Percentiles rank a stretch among this genome's conserved stretches.
These are phyloP conservation scores for Phaenicophaeus curvirostris DNA, from an alignment of 2,797 vertebrate genomes.

Conservation along the genomic window DNA sequence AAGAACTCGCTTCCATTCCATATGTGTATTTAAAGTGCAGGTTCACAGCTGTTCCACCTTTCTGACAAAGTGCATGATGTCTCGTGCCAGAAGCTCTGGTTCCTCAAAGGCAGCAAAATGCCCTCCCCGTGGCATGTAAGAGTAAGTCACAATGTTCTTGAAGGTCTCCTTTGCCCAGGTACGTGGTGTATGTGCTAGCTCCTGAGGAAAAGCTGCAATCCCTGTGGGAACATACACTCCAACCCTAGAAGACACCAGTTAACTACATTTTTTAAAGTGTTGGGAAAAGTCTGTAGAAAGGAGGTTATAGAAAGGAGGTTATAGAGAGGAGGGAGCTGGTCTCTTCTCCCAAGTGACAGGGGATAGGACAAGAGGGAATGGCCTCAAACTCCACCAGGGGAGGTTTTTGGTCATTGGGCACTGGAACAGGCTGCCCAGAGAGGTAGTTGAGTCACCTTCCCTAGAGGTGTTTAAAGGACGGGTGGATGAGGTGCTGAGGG, in stretches of 20 bases:
- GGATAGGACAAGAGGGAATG: too few species aligned
- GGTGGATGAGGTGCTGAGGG: too few species aligned
- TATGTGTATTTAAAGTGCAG: background rate
- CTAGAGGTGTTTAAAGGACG: too few species aligned
- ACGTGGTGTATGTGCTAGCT: conserved; percentile 79
- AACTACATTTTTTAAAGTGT: background rate
- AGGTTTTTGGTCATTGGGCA: too few species aligned
- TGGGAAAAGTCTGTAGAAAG: background rate
- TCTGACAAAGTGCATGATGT: conserved; percentile 83
- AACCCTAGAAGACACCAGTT: conserved; percentile 64
- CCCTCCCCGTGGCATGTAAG: conserved; percentile 84
- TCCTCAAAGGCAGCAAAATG: conserved; percentile 91
- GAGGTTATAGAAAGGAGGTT: too few species aligned
- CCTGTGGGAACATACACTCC: conserved; percentile 82
- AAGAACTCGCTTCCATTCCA: background rate
- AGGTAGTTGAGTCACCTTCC: too few species aligned
- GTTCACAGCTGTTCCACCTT: conserved; percentile 66
- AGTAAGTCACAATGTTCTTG: conserved; percentile 80
- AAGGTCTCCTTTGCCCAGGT: conserved; percentile 76
- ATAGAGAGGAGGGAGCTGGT: too few species aligned
- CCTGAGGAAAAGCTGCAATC: conserved; percentile 84
- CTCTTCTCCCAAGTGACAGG: too few species aligned
- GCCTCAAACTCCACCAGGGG: too few species aligned
- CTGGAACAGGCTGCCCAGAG: too few species aligned
- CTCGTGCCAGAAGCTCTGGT: conserved; percentile 82